Percentiles rank a stretch among this genome's conserved stretches.
Evolutionary conservation across 1,140 invertebrate genomes (phyloP).

Genomic region (Pseudomyrmex sp.): DNA sequence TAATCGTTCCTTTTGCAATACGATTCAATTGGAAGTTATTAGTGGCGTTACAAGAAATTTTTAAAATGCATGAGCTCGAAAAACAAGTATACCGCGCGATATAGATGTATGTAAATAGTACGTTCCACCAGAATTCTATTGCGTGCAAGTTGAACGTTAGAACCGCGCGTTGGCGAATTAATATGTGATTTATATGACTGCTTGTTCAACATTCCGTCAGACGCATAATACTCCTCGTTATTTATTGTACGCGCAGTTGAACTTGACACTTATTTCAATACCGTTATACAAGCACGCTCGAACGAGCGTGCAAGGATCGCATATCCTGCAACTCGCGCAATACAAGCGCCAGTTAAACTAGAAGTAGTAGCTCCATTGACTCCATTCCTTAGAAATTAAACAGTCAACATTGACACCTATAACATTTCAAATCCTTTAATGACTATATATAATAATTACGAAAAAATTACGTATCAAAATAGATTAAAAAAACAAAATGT

Average conservation of each 20-base stretch:
- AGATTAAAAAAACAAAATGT: neutral
- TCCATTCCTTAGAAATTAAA: neutral
- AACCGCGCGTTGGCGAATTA: neutral
- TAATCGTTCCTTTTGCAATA: neutral
- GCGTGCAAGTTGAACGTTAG: neutral
- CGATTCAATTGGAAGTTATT: neutral
- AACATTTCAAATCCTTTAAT: neutral
- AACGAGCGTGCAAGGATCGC: slow-evolving; percentile 49
- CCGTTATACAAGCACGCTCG: slow-evolving; percentile 30
- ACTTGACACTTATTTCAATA: slow-evolving; percentile 65
- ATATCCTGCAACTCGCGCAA: slow-evolving; percentile 49
- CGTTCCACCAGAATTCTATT: neutral
- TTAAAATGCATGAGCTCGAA: neutral
- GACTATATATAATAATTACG: neutral
- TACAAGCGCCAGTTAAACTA: slow-evolving; percentile 37
- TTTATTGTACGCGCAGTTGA: slow-evolving; percentile 64
- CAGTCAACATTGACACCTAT: neutral
- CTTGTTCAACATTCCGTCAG: slow-evolving; percentile 5
- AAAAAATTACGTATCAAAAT: neutral
- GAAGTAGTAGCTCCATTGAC: neutral
- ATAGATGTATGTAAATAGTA: neutral
- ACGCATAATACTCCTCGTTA: slow-evolving; percentile 11
- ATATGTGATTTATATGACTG: slow-evolving; percentile 35
- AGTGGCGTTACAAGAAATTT: too few relatives aligned
- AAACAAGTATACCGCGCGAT: neutral